Conservation (phyloP, 2,797 vertebrate species). For the Mormyrus hasselquistii region DNA sequence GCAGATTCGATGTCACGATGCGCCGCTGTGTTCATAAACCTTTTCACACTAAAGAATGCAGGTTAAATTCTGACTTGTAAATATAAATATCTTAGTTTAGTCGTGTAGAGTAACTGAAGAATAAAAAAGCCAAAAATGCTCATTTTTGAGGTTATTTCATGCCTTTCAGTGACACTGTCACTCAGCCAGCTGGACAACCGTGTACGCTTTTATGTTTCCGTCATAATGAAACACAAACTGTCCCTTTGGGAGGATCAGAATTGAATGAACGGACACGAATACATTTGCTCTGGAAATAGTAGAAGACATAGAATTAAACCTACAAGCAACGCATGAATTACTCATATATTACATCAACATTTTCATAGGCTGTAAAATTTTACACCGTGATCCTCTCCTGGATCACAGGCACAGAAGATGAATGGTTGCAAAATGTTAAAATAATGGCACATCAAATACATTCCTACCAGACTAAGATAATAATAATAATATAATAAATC, state of each 20-base stretch:
- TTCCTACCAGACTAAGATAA: background rate
- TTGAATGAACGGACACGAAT: background rate
- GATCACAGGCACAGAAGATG: background rate
- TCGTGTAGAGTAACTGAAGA: background rate
- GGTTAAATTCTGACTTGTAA: background rate
- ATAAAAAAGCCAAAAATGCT: background rate
- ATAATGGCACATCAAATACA: background rate
- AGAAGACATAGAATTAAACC: background rate
- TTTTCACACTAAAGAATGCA: background rate
- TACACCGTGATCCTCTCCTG: background rate
- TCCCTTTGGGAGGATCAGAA: background rate
- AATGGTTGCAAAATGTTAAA: background rate
- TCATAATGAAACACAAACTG: constrained; percentile 2
- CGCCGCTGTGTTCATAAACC: background rate
- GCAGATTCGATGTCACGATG: background rate
- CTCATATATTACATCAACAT: background rate
- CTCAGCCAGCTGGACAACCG: background rate
- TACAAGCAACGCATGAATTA: background rate
- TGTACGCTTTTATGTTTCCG: background rate
- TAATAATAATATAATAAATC: background rate
- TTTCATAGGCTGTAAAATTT: background rate
- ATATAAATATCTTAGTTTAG: background rate
- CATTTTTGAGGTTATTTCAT: background rate
- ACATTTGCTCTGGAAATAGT: background rate
- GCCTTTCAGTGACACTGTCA: background rate